A percentile compares a stretch with the other conserved stretches of the same genome.
Conservation (phyloP, 2,797 vertebrate species). For the Syndactyla subalaris region DNA sequence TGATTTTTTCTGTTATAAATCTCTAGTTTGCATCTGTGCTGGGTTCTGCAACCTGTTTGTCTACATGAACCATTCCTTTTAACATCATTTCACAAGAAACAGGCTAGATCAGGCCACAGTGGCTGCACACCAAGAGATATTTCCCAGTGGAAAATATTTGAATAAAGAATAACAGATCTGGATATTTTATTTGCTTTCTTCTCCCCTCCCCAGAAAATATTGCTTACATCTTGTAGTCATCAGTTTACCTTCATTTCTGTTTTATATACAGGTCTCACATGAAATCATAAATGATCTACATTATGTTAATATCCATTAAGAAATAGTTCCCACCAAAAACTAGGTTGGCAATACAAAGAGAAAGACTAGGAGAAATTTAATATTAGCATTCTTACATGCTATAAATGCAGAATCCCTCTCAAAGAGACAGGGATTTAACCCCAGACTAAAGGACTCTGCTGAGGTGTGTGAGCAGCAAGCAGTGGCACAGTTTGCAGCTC, state of each 20-base stretch:
- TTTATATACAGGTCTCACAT: not conserved
- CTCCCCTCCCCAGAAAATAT: not conserved
- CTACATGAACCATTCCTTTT: not conserved
- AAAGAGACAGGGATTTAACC: accelerated
- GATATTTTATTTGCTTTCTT: not conserved
- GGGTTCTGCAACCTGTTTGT: not conserved
- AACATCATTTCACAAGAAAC: not conserved
- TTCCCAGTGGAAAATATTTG: not conserved
- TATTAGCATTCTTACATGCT: not conserved
- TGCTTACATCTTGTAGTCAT: not conserved
- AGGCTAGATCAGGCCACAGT: not conserved
- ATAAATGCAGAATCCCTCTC: not conserved
- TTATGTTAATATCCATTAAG: not conserved
- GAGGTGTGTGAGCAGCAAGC: not conserved
- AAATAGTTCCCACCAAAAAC: not conserved
- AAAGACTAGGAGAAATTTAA: not conserved
- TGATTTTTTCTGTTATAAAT: not conserved
- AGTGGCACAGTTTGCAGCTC: not conserved
- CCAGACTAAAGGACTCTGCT: accelerated
- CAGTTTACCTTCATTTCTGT: not conserved
- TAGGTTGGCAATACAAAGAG: not conserved
- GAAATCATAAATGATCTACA: not conserved
- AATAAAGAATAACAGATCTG: not conserved
- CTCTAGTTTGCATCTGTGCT: not conserved
- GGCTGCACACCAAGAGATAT: not conserved